A percentile compares a stretch with the other conserved stretches of the same genome.
These are phyloP conservation scores for Gymnoscopelus braueri DNA, from an alignment of 2,797 vertebrate genomes.

Conservation along the genomic window DNA sequence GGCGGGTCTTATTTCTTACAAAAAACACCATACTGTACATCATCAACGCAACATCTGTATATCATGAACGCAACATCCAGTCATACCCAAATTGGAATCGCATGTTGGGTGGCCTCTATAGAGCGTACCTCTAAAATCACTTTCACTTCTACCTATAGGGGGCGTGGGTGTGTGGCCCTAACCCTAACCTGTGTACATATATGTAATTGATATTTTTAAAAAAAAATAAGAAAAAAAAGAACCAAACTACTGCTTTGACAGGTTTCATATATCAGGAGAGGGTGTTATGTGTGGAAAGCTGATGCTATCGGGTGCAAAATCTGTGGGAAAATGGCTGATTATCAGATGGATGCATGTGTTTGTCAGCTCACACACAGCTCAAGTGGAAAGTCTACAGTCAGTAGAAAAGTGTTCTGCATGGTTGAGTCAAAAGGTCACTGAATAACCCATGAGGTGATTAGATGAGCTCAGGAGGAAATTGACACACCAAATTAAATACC, in stretches of 20 bases:
- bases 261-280: conserved; percentile 11
- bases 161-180: too few species aligned
- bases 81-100: too few species aligned
- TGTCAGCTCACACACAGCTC: conserved; percentile 45
- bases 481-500: conserved; percentile 31
- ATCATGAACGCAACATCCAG: too few species aligned
- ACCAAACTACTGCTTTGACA: conserved; percentile 11
- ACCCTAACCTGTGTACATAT: neutral
- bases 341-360: conserved; percentile 41
- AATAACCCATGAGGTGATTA: conserved; percentile 35
- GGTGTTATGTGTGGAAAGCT: conserved; percentile 6
- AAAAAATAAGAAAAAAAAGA: neutral
- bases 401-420: conserved; percentile 61
- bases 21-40: too few species aligned
- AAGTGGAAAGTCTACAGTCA: conserved; percentile 56
- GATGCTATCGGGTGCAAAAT: conserved; percentile 34
- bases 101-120: too few species aligned
- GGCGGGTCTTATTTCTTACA: too few species aligned
- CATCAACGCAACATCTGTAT: too few species aligned
- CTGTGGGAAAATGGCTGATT: conserved; percentile 43
- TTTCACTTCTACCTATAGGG: too few species aligned
- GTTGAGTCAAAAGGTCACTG: conserved; percentile 42
- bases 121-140: too few species aligned
- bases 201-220: neutral
- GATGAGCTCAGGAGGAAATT: conserved; percentile 43